Evolutionary conservation across 2,113 vertebrate genomes (phyloP).

Genomic region (Oceanites oceanicus): DNA sequence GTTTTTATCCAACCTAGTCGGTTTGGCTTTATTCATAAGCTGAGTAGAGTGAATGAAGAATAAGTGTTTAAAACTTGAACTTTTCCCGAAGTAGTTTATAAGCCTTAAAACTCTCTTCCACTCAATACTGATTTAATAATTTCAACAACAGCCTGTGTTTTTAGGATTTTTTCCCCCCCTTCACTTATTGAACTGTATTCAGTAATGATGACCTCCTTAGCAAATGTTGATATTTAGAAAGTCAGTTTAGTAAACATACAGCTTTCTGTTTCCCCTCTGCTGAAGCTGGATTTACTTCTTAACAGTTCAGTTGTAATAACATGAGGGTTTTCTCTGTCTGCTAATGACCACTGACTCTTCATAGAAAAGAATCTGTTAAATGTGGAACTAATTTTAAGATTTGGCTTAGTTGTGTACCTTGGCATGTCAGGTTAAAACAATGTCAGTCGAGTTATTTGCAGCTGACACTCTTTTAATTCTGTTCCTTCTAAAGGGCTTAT

Average conservation of each 20-base stretch:
- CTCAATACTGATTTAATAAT: not conserved
- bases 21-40: not conserved
- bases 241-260: not conserved
- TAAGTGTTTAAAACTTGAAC: not conserved
- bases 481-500: not conserved
- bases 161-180: not conserved
- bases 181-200: not conserved
- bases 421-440: constrained; percentile 31
- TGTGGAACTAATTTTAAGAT: not conserved
- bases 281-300: not conserved
- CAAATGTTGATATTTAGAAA: not conserved
- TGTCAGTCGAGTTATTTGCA: not conserved
- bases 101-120: not conserved
- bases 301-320: not conserved
- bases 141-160: not conserved
- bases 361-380: not conserved
- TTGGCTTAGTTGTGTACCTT: constrained; percentile 1
- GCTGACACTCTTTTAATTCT: not conserved
- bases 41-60: not conserved
- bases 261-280: not conserved
- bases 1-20: not conserved
- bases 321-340: not conserved
- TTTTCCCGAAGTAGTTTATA: not conserved
- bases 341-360: not conserved
- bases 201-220: not conserved